Evolutionary conservation across 2,888 invertebrate genomes (phyloP).

Genomic region (Notodonta ziczac): DNA sequence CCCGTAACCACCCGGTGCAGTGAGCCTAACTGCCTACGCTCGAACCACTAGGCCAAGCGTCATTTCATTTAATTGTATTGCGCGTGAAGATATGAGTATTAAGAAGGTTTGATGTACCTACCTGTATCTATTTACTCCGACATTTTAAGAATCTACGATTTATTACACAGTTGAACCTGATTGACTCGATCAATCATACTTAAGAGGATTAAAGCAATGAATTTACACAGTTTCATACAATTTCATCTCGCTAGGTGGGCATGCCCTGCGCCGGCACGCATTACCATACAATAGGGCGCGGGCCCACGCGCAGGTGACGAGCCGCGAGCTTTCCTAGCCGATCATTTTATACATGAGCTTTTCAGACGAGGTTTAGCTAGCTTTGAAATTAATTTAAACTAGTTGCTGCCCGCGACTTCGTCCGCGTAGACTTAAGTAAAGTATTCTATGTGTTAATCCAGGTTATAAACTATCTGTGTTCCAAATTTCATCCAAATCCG

Average conservation of each 20-base stretch:
- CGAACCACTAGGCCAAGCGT: too few relatives aligned
- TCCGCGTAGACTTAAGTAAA: too few relatives aligned
- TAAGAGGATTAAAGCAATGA: slow-evolving; percentile 41
- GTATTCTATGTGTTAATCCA: too few relatives aligned
- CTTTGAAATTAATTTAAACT: slow-evolving; percentile 32
- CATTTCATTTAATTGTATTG: too few relatives aligned
- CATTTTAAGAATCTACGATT: slow-evolving; percentile 9
- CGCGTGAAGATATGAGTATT: slow-evolving; percentile 10
- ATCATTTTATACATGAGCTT: slow-evolving; percentile 25
- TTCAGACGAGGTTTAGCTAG: slow-evolving; percentile 33
- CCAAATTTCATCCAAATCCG: too few relatives aligned
- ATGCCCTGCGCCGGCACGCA: slow-evolving; percentile 45
- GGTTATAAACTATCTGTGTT: too few relatives aligned
- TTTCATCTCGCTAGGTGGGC: slow-evolving; percentile 55
- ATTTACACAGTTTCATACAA: slow-evolving; percentile 60
- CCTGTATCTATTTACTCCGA: slow-evolving; percentile 5
- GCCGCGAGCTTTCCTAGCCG: slow-evolving; percentile 49
- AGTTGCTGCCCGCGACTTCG: too few relatives aligned
- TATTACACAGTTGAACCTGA: slow-evolving; percentile 1
- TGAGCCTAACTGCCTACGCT: too few relatives aligned
- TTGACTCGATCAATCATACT: slow-evolving; percentile 29
- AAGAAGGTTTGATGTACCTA: background rate
- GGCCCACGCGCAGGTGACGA: slow-evolving; percentile 75
- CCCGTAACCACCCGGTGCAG: too few relatives aligned
- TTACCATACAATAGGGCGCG: slow-evolving; percentile 62